Evolutionary conservation across 2,888 invertebrate species (phyloP).

Genomic region (Colletes collaris): DNA sequence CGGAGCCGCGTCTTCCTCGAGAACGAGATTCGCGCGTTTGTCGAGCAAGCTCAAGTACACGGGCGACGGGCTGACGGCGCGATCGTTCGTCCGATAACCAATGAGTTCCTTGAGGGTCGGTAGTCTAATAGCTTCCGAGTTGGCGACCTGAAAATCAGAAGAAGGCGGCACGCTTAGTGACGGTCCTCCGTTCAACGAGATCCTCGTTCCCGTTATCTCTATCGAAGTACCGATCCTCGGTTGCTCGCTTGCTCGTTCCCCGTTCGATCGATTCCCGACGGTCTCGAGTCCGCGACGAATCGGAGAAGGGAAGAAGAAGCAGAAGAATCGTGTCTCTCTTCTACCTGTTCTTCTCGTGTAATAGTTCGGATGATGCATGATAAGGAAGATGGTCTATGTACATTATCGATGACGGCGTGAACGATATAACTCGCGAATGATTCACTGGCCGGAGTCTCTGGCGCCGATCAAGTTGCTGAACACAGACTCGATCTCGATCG

Average conservation of each 20-base stretch:
- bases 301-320: constrained; percentile 5
- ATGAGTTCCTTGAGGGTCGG: constrained; percentile 79
- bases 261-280: not conserved
- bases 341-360: too few species aligned
- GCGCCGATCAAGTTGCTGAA: constrained; percentile 79
- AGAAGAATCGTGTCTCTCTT: not conserved
- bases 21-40: not conserved
- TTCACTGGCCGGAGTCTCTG: constrained; percentile 57
- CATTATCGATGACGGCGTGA: constrained; percentile 32
- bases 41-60: constrained; percentile 44
- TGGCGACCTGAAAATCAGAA: constrained; percentile 81
- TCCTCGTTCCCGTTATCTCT: constrained; percentile 12
- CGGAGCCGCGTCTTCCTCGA: not conserved
- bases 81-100: constrained; percentile 60
- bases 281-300: not conserved
- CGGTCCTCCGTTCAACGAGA: constrained; percentile 29
- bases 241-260: constrained; percentile 27
- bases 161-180: constrained; percentile 63
- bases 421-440: not conserved
- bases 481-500: constrained; percentile 81
- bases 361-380: too few species aligned
- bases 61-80: constrained; percentile 45
- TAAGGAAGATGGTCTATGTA: constrained; percentile 49
- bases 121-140: constrained; percentile 70
- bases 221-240: too few species aligned